Percentiles rank a stretch among this genome's conserved stretches.
Conservation (phyloP, 2,888 invertebrate genomes). For the Melanargia galathea region DNA sequence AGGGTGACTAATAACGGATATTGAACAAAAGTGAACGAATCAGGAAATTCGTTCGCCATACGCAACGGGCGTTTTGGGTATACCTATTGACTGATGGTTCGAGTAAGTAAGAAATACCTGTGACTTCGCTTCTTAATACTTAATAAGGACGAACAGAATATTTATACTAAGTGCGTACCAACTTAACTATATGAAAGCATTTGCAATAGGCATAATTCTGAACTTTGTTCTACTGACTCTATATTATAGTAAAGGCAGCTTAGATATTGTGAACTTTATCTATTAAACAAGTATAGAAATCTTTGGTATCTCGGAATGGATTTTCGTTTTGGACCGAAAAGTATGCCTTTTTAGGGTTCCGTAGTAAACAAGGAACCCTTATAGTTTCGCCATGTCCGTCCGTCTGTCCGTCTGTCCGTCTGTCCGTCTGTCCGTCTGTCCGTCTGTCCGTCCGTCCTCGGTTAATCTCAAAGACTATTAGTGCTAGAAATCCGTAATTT, state of each 20-base stretch:
- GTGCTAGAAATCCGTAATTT: too few relatives aligned
- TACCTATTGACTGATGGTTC: neutral
- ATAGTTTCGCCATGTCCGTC: too few relatives aligned
- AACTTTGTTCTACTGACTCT: neutral
- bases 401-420: too few relatives aligned
- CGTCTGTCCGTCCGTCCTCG: too few relatives aligned
- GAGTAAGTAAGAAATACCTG: neutral
- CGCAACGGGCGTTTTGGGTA: conserved; percentile 18
- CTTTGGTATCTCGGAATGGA: neutral
- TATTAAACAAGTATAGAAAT: neutral
- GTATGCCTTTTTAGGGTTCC: too few relatives aligned
- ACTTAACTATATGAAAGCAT: too few relatives aligned
- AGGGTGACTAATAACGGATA: conserved; percentile 65
- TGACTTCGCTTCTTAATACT: neutral
- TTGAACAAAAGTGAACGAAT: conserved; percentile 55
- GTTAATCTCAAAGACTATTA: too few relatives aligned
- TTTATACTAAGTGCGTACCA: neutral
- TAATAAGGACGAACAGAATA: neutral
- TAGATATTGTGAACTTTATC: too few relatives aligned
- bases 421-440: too few relatives aligned
- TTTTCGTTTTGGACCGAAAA: too few relatives aligned
- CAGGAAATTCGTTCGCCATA: conserved; percentile 43
- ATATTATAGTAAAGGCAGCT: neutral
- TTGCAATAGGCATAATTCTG: too few relatives aligned
- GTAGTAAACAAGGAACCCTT: too few relatives aligned